Base-by-base conservation (phyloP, 2,113 vertebrate genomes). In the Brachyhypopomus gauderio region DNA sequence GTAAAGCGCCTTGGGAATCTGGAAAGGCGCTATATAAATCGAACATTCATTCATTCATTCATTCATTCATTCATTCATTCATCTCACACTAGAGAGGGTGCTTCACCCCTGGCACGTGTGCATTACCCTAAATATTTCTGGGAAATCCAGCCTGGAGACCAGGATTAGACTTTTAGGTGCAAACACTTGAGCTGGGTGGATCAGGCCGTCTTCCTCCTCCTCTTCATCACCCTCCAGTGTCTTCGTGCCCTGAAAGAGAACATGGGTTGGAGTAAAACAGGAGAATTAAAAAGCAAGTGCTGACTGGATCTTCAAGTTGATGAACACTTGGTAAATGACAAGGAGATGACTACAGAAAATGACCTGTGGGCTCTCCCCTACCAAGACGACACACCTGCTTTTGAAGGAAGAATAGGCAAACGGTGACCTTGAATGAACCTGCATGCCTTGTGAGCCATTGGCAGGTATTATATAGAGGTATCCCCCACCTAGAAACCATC, bases 101-200 rank as follows among this genome's bases (percentile, higher is more conserved):
- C 11, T 38, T n/a, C 19, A 20, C 6, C 19, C 11, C 12, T 8
- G 12, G 58, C 12, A 11, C 55, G 23, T 74, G 20, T 41, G 22
- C 0, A 27, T 96, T 96, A 99, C 97, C 96, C 97, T 95, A 92
- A 97, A 99, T 91, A 98, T 97, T 93, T 99, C 98, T 9, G 96
- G 96, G 90, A 95, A 97, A 94, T 99, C 96, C 83, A 98, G 91
- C 91, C 97, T 95, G 90, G 98, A 98, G 55, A 99, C 97, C 72
- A 99, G 92, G 79, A 99, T 97, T 85, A 99, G 92, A 90, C 98
- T 98, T 93, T 99, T 99, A 80, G 98, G 98, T 90, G 97, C 95
- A 93, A 99, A 98, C 12, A 97, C 94, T 95, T 98, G 95, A 77
- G 97, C 97, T 84, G 98, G 98, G 5, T 95, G 96, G 91, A 99